phyloP scores from a whole-genome alignment of 2,888 invertebrate species.

The Scaptomyza polygonia region DNA sequence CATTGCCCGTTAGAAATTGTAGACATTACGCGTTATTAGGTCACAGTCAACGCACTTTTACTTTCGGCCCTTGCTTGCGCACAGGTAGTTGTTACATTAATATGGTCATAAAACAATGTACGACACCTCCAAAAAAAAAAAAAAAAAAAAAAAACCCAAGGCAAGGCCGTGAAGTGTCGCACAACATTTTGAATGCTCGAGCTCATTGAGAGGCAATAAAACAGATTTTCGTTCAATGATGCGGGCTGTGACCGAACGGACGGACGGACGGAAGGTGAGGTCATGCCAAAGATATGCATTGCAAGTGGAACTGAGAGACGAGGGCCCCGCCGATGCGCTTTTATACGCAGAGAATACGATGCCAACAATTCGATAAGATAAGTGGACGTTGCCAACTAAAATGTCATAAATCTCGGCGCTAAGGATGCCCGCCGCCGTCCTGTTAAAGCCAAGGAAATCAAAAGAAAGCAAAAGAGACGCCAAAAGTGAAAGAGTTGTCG shows the following conservation, averaged over 20 bases:
- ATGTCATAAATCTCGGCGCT: constrained; percentile 84
- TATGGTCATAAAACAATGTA: constrained; percentile 49
- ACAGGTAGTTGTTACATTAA: constrained; percentile 69
- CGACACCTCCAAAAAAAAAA: not conserved
- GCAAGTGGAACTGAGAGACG: constrained; percentile 9
- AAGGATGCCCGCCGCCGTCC: constrained; percentile 82
- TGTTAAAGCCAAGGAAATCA: constrained; percentile 52
- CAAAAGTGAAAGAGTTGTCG: constrained; percentile 68
- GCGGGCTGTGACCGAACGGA: constrained; percentile 27
- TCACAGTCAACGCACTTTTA: constrained; percentile 64
- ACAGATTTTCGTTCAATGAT: constrained; percentile 34
- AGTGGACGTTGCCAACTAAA: constrained; percentile 84
- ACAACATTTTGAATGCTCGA: constrained; percentile 40
- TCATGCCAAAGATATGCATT: constrained; percentile 68
- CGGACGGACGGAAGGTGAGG: too few species aligned
- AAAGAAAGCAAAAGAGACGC: constrained; percentile 57
- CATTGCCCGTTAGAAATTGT: constrained; percentile 27
- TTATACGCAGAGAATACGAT: constrained; percentile 61
- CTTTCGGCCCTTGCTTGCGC: constrained; percentile 47
- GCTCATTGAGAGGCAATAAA: constrained; percentile 53
- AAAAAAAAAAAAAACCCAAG: too few species aligned
- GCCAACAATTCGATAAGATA: constrained; percentile 85
- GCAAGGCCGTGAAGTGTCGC: constrained; percentile 35
- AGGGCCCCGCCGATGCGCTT: constrained; percentile 17
- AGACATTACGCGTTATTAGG: constrained; percentile 65